Percentiles rank a stretch among this genome's conserved stretches.
Conservation (phyloP, 2,797 vertebrate genomes). For the Malurus splendens region DNA sequence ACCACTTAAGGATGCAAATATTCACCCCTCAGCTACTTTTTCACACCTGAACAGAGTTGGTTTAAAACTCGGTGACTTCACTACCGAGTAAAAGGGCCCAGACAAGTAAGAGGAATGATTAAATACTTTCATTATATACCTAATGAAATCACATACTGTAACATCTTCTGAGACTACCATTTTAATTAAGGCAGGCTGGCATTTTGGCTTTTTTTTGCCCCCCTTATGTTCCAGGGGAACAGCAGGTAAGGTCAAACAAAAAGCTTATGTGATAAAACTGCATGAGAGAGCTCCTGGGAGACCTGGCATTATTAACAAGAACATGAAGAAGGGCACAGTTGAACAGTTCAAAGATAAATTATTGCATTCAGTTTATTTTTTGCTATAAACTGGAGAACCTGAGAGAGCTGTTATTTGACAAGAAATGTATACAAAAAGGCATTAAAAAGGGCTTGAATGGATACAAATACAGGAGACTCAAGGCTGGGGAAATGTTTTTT, state of each 20-base stretch:
- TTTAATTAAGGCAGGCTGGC: constrained; percentile 67
- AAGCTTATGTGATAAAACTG: constrained; percentile 42
- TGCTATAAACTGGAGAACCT: neutral
- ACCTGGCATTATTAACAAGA: constrained; percentile 66
- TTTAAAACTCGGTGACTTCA: neutral
- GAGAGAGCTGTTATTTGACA: constrained; percentile 12
- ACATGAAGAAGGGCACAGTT: constrained; percentile 43
- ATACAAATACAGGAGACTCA: neutral
- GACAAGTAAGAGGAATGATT: neutral
- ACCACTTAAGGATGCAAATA: neutral
- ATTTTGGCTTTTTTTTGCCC: constrained; percentile 20
- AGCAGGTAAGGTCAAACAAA: constrained; percentile 56
- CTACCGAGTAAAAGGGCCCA: neutral
- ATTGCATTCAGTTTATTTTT: constrained; percentile 31
- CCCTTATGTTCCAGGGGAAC: neutral
- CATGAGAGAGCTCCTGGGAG: constrained; percentile 36
- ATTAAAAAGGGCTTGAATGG: neutral
- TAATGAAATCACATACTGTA: constrained; percentile 43
- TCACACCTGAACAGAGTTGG: neutral
- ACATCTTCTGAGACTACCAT: constrained; percentile 57
- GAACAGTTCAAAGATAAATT: constrained; percentile 59
- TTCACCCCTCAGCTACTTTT: neutral
- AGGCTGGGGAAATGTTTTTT: neutral
- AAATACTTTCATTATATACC: constrained; percentile 55
- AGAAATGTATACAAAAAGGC: neutral